A percentile compares a stretch with the other conserved stretches of the same genome.
These are phyloP conservation scores for Picus viridis DNA, from an alignment of 2,797 vertebrate species.

Conservation along the genomic window DNA sequence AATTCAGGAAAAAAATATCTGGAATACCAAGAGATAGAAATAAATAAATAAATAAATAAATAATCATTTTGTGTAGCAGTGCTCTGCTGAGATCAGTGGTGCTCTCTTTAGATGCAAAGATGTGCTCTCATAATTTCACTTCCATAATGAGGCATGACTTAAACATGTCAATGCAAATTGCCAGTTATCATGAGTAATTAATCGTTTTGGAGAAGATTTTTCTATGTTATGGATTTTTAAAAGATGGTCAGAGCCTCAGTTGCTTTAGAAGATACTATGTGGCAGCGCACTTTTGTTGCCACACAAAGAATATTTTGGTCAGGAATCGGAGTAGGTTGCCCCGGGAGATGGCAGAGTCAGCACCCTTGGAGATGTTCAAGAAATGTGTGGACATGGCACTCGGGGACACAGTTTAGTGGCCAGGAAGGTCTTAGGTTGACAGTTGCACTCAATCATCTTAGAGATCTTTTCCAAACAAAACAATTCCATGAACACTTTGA, in stretches of 20 bases:
- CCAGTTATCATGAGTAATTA: neutral
- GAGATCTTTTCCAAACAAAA: no score
- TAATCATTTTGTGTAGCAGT: neutral
- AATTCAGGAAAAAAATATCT: neutral
- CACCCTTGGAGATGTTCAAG: no score
- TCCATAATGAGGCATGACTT: constrained; percentile 11
- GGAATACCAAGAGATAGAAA: neutral
- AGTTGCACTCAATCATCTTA: no score
- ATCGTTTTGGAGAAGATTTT: neutral
- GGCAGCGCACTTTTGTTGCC: neutral
- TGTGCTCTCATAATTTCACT: neutral
- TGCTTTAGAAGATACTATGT: neutral
- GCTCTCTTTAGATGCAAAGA: neutral
- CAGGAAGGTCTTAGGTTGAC: no score
- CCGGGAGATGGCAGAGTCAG: no score
- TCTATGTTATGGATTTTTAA: neutral
- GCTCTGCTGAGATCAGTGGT: neutral
- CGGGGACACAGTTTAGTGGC: no score
- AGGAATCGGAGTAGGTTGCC: no score
- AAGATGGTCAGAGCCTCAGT: neutral
- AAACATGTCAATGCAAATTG: constrained; percentile 12
- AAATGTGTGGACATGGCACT: no score
- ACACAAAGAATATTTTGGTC: no score
- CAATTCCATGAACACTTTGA: neutral
- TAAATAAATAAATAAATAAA: neutral